Evolutionary conservation across 1,140 invertebrate genomes (phyloP).

Genomic region (Copidosoma floridanum): DNA sequence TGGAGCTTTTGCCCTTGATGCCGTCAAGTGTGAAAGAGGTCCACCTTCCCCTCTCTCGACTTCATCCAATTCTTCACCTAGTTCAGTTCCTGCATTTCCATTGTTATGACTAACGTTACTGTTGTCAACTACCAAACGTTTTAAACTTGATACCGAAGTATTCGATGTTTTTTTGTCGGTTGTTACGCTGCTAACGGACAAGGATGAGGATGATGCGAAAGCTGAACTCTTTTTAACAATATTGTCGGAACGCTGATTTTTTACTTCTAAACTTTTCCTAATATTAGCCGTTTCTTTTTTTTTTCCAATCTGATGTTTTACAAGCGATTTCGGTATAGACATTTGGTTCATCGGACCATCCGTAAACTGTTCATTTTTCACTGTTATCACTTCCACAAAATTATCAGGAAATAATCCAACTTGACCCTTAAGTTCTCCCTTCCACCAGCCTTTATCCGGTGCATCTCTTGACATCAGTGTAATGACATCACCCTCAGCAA

Average conservation of each 20-base stretch:
- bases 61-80: slow-evolving; percentile 60
- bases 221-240: slow-evolving; percentile 30
- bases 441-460: slow-evolving; percentile 96
- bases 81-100: slow-evolving; percentile 31
- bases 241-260: slow-evolving; percentile 7
- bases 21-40: slow-evolving; percentile 65
- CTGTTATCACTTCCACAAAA: slow-evolving; percentile 75
- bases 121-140: slow-evolving; percentile 40
- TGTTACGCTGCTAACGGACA: slow-evolving; percentile 27
- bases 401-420: slow-evolving; percentile 96
- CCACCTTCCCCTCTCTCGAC: slow-evolving; percentile 59
- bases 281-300: slow-evolving; percentile 45
- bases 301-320: slow-evolving; percentile 38
- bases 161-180: slow-evolving; percentile 41
- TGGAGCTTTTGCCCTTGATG: slow-evolving; percentile 64
- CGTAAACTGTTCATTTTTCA: slow-evolving; percentile 32
- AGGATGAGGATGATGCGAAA: slow-evolving; percentile 27
- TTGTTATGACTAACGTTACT: slow-evolving; percentile 32
- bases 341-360: slow-evolving; percentile 36
- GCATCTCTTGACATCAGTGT: slow-evolving; percentile 82
- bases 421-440: slow-evolving; percentile 85
- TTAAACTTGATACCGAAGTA: slow-evolving; percentile 45
- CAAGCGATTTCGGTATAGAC: slow-evolving; percentile 18
- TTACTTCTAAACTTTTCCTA: slow-evolving; percentile 44
- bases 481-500: slow-evolving; percentile 88